Evolutionary conservation across 2,888 invertebrate genomes (phyloP).

Genomic region (Trichopoda pennipes): DNA sequence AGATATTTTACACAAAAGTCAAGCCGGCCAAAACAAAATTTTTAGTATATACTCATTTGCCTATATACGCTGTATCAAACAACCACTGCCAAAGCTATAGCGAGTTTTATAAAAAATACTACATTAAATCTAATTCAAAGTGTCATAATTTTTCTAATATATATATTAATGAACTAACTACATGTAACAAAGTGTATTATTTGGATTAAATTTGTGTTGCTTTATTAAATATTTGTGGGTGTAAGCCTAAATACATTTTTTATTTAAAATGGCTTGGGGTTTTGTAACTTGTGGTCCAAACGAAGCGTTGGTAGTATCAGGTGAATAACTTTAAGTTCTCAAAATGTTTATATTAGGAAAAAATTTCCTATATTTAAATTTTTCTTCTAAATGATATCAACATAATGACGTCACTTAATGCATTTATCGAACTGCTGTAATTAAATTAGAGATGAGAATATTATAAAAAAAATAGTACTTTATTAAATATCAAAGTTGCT

Average conservation of each 20-base stretch:
- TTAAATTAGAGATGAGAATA: background rate
- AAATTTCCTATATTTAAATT: background rate
- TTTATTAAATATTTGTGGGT: background rate
- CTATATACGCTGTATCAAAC: conserved; percentile 22
- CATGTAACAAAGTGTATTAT: background rate
- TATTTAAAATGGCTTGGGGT: conserved; percentile 87
- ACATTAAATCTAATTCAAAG: background rate
- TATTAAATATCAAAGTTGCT: background rate
- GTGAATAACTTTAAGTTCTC: conserved; percentile 80
- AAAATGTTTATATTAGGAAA: background rate
- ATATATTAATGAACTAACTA: background rate
- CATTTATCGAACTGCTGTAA: conserved; percentile 69
- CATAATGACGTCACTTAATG: conserved; percentile 73
- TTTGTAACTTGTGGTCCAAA: conserved; percentile 97
- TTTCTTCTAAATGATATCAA: conserved; percentile 48
- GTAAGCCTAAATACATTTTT: background rate
- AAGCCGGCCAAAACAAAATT: conserved; percentile 61
- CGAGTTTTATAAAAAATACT: background rate
- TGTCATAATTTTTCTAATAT: background rate
- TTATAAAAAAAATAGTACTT: background rate
- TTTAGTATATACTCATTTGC: conserved; percentile 62
- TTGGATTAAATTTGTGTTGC: background rate
- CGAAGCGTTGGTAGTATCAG: conserved; percentile 96
- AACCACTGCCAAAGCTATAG: conserved; percentile 39
- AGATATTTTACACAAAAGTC: conserved; percentile 18